A percentile compares a stretch with the other conserved stretches of the same genome.
Conservation (phyloP, 53 echinoderm and acorn worm genomes). For the Astropecten irregularis region DNA sequence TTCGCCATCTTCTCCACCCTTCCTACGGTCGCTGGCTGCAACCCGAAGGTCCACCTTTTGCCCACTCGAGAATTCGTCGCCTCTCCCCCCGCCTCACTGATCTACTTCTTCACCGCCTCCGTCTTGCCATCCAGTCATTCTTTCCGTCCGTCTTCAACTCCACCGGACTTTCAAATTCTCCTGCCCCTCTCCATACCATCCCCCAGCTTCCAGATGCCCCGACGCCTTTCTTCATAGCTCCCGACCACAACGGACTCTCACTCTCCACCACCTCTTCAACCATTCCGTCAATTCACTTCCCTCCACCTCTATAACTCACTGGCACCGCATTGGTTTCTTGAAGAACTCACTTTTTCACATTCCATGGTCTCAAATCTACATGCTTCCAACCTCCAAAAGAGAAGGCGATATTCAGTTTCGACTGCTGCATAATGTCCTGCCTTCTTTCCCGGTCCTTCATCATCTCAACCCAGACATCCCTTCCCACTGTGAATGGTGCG, state of each 20-base stretch:
- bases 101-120: background rate
- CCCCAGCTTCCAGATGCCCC: background rate
- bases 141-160: background rate
- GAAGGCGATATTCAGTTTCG: constrained; percentile 2
- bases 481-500: constrained; percentile 11
- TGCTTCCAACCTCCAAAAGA: background rate
- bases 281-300: background rate
- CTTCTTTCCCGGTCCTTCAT: background rate
- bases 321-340: background rate
- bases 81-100: background rate
- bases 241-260: background rate
- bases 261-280: background rate
- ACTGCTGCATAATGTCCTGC: background rate
- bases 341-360: background rate
- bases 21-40: constrained; percentile 7
- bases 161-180: background rate
- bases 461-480: background rate
- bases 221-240: background rate
- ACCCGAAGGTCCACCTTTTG: background rate
- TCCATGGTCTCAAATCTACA: background rate
- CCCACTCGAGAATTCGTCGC: background rate
- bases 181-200: background rate
- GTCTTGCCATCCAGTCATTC: background rate
- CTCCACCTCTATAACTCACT: background rate
- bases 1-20: background rate